Conservation (phyloP, 2,888 invertebrate genomes). For the Apoderus coryli region DNA sequence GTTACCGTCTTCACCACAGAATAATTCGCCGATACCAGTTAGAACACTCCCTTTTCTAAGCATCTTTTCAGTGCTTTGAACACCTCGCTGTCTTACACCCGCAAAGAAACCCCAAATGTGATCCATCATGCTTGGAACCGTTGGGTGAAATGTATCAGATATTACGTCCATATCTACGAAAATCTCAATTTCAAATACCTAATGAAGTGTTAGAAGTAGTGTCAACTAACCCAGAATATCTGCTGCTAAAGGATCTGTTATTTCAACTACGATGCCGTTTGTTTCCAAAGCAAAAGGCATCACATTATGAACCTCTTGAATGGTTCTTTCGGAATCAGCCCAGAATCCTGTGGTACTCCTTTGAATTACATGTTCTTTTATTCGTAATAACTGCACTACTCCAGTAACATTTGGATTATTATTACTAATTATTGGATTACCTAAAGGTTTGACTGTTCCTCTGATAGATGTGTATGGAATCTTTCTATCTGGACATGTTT, state of each 20-base stretch:
- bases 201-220: neutral
- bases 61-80: constrained; percentile 80
- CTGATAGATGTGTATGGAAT: constrained; percentile 62
- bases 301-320: constrained; percentile 63
- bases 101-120: constrained; percentile 76
- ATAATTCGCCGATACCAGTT: constrained; percentile 64
- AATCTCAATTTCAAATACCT: neutral
- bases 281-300: constrained; percentile 64
- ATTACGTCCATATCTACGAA: constrained; percentile 60
- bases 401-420: constrained; percentile 60
- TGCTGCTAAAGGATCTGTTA: constrained; percentile 60
- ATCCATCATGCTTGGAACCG: constrained; percentile 59
- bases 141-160: constrained; percentile 69
- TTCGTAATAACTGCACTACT: constrained; percentile 63
- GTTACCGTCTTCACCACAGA: constrained; percentile 41
- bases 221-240: constrained; percentile 43
- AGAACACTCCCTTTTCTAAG: constrained; percentile 66
- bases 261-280: constrained; percentile 50
- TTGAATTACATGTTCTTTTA: constrained; percentile 73
- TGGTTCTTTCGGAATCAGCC: constrained; percentile 66
- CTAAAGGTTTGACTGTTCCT: constrained; percentile 61
- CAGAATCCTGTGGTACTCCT: constrained; percentile 74
- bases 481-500: constrained; percentile 45
- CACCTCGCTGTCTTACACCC: constrained; percentile 67
- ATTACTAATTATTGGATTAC: constrained; percentile 58